Evolutionary conservation across 2,888 invertebrate genomes (phyloP).

Genomic region (Amiota communis): DNA sequence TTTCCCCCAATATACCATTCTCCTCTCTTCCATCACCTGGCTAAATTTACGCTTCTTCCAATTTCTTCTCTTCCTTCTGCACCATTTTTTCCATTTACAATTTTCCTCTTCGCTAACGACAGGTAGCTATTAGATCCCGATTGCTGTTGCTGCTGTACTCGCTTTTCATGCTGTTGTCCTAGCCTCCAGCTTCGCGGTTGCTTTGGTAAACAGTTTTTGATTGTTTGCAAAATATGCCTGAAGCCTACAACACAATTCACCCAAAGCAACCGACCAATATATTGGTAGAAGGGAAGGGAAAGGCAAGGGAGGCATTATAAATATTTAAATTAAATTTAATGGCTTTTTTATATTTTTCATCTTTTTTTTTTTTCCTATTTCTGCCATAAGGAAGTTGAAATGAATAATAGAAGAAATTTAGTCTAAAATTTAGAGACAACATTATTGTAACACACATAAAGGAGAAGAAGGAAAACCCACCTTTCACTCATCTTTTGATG

Average conservation of each 20-base stretch:
- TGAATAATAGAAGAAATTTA: too few species aligned
- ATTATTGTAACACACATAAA: too few species aligned
- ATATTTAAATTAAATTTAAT: constrained; percentile 23
- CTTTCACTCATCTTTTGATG: too few species aligned
- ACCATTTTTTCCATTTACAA: background rate
- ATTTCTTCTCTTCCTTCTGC: background rate
- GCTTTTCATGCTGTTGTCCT: background rate
- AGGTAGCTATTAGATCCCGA: constrained; percentile 23
- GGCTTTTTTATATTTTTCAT: constrained; percentile 28
- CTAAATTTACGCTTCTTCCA: background rate
- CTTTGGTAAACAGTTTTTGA: constrained; percentile 17
- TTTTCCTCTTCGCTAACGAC: constrained; percentile 11
- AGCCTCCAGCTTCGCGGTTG: background rate
- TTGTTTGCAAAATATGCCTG: constrained; percentile 19
- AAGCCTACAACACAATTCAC: background rate
- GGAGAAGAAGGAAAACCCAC: too few species aligned
- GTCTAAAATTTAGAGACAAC: too few species aligned
- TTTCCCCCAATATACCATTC: background rate
- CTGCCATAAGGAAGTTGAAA: background rate
- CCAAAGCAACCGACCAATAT: background rate
- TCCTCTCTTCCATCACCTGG: background rate
- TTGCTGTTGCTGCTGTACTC: constrained; percentile 3
- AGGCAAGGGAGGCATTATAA: background rate
- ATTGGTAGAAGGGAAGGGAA: background rate
- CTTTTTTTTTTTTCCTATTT: background rate